Evolutionary conservation across 2,797 vertebrate genomes (phyloP).

Genomic region (Sylvilagus floridanus): DNA sequence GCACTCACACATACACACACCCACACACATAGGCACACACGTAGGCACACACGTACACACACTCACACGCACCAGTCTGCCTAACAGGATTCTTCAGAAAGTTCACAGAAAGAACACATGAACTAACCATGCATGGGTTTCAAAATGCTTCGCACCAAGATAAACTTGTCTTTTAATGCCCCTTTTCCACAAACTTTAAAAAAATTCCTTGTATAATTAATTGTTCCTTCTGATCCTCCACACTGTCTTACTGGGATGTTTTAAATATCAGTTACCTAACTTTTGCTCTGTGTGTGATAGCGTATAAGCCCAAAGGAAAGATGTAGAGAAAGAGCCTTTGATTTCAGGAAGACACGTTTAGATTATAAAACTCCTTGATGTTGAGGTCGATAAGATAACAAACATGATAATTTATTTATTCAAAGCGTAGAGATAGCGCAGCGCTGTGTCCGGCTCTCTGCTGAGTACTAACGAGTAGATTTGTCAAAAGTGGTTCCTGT

Average conservation of each 20-base stretch:
- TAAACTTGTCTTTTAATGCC: too few relatives aligned
- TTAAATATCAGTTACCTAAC: neutral
- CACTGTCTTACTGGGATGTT: neutral
- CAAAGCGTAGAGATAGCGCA: neutral
- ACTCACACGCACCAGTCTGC: too few relatives aligned
- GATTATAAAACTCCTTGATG: slow-evolving; percentile 10
- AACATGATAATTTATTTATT: slow-evolving; percentile 29
- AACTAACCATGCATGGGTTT: too few relatives aligned
- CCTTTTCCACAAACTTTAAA: too few relatives aligned
- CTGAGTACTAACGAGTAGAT: neutral
- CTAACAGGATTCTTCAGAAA: too few relatives aligned
- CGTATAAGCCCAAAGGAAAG: slow-evolving; percentile 24
- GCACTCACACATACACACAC: too few relatives aligned
- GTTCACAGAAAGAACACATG: too few relatives aligned
- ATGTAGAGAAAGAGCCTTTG: neutral
- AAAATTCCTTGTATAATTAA: too few relatives aligned
- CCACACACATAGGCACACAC: too few relatives aligned
- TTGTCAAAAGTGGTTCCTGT: neutral
- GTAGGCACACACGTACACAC: too few relatives aligned
- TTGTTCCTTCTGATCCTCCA: neutral
- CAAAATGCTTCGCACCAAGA: too few relatives aligned
- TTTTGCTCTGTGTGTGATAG: neutral
- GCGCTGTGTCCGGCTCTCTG: neutral
- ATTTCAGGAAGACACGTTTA: neutral
- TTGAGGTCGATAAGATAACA: neutral